Base-by-base conservation (phyloP, 2,113 vertebrate genomes). In the Lichenostomus cassidix region DNA sequence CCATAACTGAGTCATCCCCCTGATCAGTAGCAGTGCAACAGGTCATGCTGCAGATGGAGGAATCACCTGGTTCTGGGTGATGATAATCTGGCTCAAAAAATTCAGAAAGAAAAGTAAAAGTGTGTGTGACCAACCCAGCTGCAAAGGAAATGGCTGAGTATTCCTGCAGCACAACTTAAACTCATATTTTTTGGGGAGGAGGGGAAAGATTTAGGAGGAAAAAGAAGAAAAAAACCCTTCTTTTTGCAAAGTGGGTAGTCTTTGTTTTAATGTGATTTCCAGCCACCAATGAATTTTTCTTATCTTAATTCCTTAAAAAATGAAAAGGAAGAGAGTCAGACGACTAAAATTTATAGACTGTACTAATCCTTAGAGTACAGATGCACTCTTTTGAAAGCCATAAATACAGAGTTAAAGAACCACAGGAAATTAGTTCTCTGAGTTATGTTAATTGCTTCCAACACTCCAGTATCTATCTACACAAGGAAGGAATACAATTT, bases 361-460 rank as follows among this genome's bases (percentile, higher is more conserved):
- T 78, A 83, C 93, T 95, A 96, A 95, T 96, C 86, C 90, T 92
- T 56, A 29, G 58, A 93, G 68, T 83, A 87, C 93, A 88, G 83
- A 95, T 58, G 59, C 85, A 91, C 67, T 95, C 82, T 89, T 91
- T 68, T 78, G 83, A 97, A 97, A 91, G 77, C 58, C 59, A 91
- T 95, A 96, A 94, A 96, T 95, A 94, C 80, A 46, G 79, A 92
- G 59, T 49, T 92, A 95, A 95, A 89, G 91, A 95, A 95, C 74
- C 77, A 65, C 69, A 94, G 94, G 89, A 96, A 95, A 97, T 95
- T 94, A 95, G 91, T 85, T 96, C 81, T 93, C 92, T 94, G 89
- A 96, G 89, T 96, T 96, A 96, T 94, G 95, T 92, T 97, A 97
- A 97, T 96, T 94, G 81, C 95, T 97, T 85, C 74, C 84, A 90